A percentile compares a stretch with the other conserved stretches of the same genome.
Conservation (phyloP, 2,797 vertebrate species). For the Poeciliopsis gracilis region DNA sequence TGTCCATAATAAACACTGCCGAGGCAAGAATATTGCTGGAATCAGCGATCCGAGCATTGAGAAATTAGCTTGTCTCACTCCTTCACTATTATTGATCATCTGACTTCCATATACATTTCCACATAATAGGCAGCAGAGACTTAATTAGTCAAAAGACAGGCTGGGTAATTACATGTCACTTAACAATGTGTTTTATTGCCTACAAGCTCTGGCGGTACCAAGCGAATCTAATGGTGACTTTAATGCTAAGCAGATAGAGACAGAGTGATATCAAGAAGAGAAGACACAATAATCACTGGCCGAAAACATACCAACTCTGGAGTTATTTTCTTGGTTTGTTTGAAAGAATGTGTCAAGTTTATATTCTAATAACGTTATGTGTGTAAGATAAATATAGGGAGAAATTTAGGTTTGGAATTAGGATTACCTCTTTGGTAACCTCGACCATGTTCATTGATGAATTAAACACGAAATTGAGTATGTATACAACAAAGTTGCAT, state of each 20-base stretch:
- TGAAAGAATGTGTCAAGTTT: background rate
- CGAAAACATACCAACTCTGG: background rate
- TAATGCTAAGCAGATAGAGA: conserved; percentile 57
- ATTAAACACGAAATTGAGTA: background rate
- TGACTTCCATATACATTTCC: conserved; percentile 75
- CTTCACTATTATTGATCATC: conserved; percentile 79
- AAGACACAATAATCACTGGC: background rate
- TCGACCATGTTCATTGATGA: background rate
- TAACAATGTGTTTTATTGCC: conserved; percentile 79
- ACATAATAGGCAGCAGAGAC: conserved; percentile 73
- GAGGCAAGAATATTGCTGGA: conserved; percentile 45
- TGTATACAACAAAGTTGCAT: background rate
- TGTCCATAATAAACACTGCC: conserved; percentile 38
- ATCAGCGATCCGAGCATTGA: conserved; percentile 56
- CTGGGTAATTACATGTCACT: conserved; percentile 79
- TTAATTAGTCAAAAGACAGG: conserved; percentile 80
- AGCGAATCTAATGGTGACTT: conserved; percentile 62
- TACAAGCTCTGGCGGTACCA: conserved; percentile 59
- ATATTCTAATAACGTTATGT: background rate
- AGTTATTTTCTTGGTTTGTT: background rate
- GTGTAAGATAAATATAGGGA: background rate
- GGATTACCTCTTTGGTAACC: background rate
- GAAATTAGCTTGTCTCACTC: conserved; percentile 70
- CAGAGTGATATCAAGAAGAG: background rate
- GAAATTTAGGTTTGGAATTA: background rate